Evolutionary conservation across 2,888 invertebrate genomes (phyloP).

Genomic region (Ophion slaviceki): DNA sequence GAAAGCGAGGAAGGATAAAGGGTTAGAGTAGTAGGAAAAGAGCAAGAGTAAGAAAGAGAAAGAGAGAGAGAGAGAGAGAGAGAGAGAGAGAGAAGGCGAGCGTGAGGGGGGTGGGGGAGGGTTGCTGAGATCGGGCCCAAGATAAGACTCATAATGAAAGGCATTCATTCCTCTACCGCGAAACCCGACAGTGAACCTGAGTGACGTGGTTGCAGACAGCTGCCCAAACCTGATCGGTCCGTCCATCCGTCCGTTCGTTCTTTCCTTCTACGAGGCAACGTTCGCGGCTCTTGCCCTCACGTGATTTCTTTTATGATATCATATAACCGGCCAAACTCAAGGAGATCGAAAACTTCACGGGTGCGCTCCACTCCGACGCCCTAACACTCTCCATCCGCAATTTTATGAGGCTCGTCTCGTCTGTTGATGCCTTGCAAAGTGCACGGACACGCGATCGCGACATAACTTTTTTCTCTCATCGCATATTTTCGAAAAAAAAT

Average conservation of each 20-base stretch:
- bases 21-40: slow-evolving; percentile 8
- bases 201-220: slow-evolving; percentile 83
- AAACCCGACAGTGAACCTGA: slow-evolving; percentile 81
- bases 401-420: slow-evolving; percentile 36
- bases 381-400: slow-evolving; percentile 39
- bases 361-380: slow-evolving; percentile 33
- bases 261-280: slow-evolving; percentile 60
- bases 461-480: background rate
- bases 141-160: slow-evolving; percentile 83
- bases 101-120: slow-evolving; percentile 4
- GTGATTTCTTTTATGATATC: slow-evolving; percentile 82
- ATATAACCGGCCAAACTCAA: slow-evolving; percentile 80
- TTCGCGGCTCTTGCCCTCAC: slow-evolving; percentile 65
- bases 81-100: slow-evolving; percentile 12
- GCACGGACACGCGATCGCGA: slow-evolving; percentile 11
- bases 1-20: slow-evolving; percentile 66
- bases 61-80: slow-evolving; percentile 48
- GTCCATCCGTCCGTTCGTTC: slow-evolving; percentile 67
- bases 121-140: slow-evolving; percentile 75
- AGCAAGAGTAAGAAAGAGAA: too few relatives aligned
- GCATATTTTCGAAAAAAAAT: background rate
- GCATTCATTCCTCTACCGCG: slow-evolving; percentile 80
- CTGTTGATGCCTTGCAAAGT: slow-evolving; percentile 12
- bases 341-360: slow-evolving; percentile 60
- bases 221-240: slow-evolving; percentile 82